Conservation (phyloP, 1,140 invertebrate genomes). For the Procambarus virginalis region DNA sequence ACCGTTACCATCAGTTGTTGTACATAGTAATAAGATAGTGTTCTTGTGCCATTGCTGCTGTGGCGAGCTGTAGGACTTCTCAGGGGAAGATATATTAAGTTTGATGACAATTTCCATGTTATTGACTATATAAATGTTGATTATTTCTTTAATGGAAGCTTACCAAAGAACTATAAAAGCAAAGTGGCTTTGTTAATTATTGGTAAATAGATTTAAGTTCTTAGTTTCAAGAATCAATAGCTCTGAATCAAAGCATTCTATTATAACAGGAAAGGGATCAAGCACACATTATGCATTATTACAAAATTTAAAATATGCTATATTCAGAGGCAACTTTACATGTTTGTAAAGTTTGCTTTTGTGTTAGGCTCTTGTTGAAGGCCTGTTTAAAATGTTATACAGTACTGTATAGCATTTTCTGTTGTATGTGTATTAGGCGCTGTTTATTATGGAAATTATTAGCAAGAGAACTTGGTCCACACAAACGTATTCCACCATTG, state of each 20-base stretch:
- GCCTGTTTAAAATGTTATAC: not conserved
- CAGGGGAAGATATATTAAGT: constrained; percentile 11
- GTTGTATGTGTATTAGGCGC: no score
- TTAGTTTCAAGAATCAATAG: not conserved
- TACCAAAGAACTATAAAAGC: constrained; percentile 14
- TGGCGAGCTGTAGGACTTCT: constrained; percentile 12
- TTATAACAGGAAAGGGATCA: not conserved
- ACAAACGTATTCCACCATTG: no score
- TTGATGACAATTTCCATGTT: not conserved
- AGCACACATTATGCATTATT: not conserved
- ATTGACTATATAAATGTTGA: not conserved
- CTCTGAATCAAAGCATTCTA: not conserved
- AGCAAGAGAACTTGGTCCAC: no score
- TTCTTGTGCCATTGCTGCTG: constrained; percentile 7
- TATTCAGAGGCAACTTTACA: not conserved
- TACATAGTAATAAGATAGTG: not conserved
- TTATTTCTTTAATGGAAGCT: not conserved
- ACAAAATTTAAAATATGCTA: not conserved
- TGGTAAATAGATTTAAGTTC: not conserved
- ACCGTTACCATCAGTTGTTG: not conserved
- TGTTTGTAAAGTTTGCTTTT: not conserved
- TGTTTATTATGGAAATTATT: no score
- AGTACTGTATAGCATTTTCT: not conserved
- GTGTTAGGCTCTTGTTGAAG: not conserved
- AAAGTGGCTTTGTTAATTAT: not conserved